Base-by-base conservation (phyloP, 2,888 invertebrate genomes). In the Melanchra persicariae region DNA sequence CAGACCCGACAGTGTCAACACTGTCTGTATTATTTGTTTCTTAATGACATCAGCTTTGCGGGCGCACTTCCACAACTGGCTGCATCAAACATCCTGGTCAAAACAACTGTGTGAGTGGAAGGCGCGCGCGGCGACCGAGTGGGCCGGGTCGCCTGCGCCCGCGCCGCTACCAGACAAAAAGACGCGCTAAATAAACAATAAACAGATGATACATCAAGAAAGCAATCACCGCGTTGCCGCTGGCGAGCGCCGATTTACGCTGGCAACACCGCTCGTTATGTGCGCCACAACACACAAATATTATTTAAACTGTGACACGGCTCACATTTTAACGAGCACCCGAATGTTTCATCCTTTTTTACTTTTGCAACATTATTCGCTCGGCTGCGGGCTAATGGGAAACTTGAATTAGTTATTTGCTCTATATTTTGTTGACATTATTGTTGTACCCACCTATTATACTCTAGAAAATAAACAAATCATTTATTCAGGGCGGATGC, bases 101-200 rank as follows among this genome's bases (percentile, higher is more conserved):
- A 37, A 60, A 64, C 49, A 52, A 65, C 55, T 60, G 45, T 34
- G 17, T 26, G 8, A 2, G 30, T 19, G 22, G 12, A 37, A 8
- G 22, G 19, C n/a, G 15, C 30, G 49, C 30, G 45, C 45, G n/a
- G 45, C 19, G 22, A 62, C 51, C 40, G 70, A 55, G 60, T 10
- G 45, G 43, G 45, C 37, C 45, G 57, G 22, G 60, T 51, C 79
- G 37, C 30, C 45, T 52, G 63, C 74, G 63, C 49, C 34, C 79
- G 78, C 77, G 63, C 84, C 81, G 93, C 93, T 93, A 92, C 93
- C 92, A 91, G 88, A 90, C 89, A 91, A 91, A 92, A 92, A 91
- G 90, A 85, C 84, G 89, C 89, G 91, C 89, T 94, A 91, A 93
- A 93, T 92, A 94, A 94, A 94, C 93, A 95, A 92, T 90, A 89